Base-by-base conservation (phyloP, 2,888 invertebrate genomes). In the Homarus gammarus region DNA sequence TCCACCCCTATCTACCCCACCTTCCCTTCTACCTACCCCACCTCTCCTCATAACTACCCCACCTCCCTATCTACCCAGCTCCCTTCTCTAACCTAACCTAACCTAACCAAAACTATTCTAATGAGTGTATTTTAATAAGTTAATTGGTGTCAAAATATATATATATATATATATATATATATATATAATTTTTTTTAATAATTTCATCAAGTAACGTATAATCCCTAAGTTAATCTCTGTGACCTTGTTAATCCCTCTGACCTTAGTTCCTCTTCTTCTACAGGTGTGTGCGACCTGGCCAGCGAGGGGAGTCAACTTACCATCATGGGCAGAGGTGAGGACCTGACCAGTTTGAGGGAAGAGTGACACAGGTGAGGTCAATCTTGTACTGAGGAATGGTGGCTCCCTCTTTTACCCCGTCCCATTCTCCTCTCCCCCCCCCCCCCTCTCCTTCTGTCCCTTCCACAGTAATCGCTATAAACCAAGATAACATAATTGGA, bases 221-320 rank as follows among this genome's bases (percentile, higher is more conserved):
- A 22, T 3, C n/a, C n/a, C n/a, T 18, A 3, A 56, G 15, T 22
- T 22, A 22, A 27, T n/a, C 27, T 64, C 27, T 1, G 6, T 27
- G 27, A 18, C 56, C 56, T 56, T 56, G 6, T 5, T 56, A 18
- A 18, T 1, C 18, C 22, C 12, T 0, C 22, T 15, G 15, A 10
- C n/a, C 64, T 27, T 64, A 27, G n/a, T n/a, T 5, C 0, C 64
- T 64, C 27, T n/a, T n/a, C 64, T 64, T 10, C 64, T 27, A 1
- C 64, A 64, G 64, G 64, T 64, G 64, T 64, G 64, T 64, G 64
- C 64, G 64, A 64, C 64, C 64, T 64, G 64, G 64, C 64, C 64
- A 64, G 64, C 64, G 64, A 64, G 64, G 64, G 64, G 6, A 27
- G 64, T 10, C 64, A 27, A 12, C 64, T 64, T 8, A 64, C 31